Base-by-base conservation (phyloP, 2,113 vertebrate genomes). In the Sander lucioperca region DNA sequence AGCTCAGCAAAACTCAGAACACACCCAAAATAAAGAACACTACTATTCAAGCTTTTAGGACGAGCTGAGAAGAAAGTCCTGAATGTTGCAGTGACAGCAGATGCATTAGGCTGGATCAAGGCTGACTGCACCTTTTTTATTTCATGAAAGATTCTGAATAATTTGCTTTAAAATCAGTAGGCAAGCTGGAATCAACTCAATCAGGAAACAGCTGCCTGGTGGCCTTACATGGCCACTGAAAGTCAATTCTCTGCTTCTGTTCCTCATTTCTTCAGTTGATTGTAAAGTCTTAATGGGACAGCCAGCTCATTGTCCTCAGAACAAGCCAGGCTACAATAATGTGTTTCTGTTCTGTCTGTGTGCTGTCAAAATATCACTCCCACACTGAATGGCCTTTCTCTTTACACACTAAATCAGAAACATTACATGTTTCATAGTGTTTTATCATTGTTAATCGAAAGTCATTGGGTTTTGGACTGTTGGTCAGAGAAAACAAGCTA, bases 361-460 rank as follows among this genome's bases (percentile, higher is more conserved):
- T 18, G n/a, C 76, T 80, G 63, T 39, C 75, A 75, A 45, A 33
- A 79, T 53, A 57, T 50, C 68, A 54, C 36, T 25, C 51, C 11
- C 61, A 33, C 68, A 43, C 23, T 72, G 2, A 53, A 68, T 16
- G 4, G n/a, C 14, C 25, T 6, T 47, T 64, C 39, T 43, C 39
- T 25, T 57, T 30, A 18, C 30, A 15, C 67, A 15, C 19, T 18
- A 14, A 16, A 15, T 36, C 11, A 51, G 23, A 39, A 77, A 19
- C 7, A 7, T 15, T 25, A 18, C 50, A 12, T 53, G 54, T 16
- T n/a, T 23, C 6, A 9, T 25, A 39, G 9, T 14, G 25, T 25
- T 23, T 59, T 30, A 3, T 8, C 18, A 48, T 2, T 25, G 30
- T 39, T 23, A 5, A 57, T 12, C 1, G 1, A 30, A 48, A 30